phyloP scores from a whole-genome alignment of 2,113 vertebrate species.

The Hippocampus zosterae region DNA sequence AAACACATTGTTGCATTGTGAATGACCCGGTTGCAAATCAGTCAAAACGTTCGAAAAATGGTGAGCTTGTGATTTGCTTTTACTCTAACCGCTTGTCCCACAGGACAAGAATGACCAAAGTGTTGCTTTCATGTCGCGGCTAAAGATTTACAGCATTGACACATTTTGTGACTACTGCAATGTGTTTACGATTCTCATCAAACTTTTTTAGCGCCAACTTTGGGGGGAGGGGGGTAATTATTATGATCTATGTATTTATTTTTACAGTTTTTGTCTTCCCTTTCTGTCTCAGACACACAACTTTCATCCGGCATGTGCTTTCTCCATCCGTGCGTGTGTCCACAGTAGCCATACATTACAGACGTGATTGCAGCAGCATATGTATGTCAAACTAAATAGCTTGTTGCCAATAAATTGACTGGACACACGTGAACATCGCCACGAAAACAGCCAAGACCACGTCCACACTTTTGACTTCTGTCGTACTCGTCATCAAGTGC shows the following conservation, averaged over 20 bases:
- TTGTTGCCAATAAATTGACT: slow-evolving; percentile 16
- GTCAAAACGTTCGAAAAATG: background rate
- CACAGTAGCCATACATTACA: slow-evolving; percentile 23
- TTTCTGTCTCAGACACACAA: slow-evolving; percentile 1
- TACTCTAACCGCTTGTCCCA: background rate
- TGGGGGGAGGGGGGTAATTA: too few species aligned
- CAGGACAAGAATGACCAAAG: background rate
- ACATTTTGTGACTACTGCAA: too few species aligned
- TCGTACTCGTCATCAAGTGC: background rate
- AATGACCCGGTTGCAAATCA: too few species aligned
- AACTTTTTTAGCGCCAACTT: background rate
- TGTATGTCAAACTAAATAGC: slow-evolving; percentile 29
- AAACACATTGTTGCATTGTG: too few species aligned
- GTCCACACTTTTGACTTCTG: background rate
- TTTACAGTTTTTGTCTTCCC: background rate
- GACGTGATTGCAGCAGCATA: slow-evolving; percentile 45
- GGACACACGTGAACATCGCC: slow-evolving; percentile 1
- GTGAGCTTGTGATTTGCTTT: background rate
- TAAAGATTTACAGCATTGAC: background rate
- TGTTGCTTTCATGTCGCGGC: slow-evolving; percentile 1
- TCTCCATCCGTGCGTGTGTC: slow-evolving; percentile 26
- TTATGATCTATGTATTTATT: background rate
- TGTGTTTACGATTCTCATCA: background rate
- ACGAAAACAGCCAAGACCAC: background rate
- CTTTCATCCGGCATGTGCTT: slow-evolving; percentile 40